Evolutionary conservation across 1,140 invertebrate genomes (phyloP).

Genomic region (Ptiloglossa arizonensis): DNA sequence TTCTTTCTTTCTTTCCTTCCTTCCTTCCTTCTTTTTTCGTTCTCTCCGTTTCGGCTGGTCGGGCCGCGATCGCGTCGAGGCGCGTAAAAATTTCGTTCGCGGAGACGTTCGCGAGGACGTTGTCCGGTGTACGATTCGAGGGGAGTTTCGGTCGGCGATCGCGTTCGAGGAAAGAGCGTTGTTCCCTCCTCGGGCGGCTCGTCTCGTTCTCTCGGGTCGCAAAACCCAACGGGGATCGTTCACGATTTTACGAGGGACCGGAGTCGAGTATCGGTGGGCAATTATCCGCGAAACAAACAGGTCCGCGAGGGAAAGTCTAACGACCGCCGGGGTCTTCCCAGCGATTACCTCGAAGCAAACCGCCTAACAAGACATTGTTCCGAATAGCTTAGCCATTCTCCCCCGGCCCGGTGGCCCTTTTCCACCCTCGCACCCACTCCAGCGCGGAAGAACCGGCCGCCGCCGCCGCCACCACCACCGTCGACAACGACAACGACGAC

Average conservation of each 20-base stretch:
- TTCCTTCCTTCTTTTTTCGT: constrained; percentile 10
- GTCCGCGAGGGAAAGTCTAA: constrained; percentile 68
- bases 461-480: too few relatives aligned
- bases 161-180: constrained; percentile 36
- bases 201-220: constrained; percentile 14
- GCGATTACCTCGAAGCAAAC: constrained; percentile 78
- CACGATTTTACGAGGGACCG: constrained; percentile 66
- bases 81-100: constrained; percentile 78
- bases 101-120: too few relatives aligned
- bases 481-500: too few relatives aligned
- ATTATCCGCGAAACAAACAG: constrained; percentile 71
- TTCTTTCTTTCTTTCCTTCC: neutral
- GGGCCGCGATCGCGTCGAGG: too few relatives aligned
- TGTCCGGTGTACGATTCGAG: too few relatives aligned
- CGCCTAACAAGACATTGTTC: constrained; percentile 79
- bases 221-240: constrained; percentile 60
- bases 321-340: constrained; percentile 68
- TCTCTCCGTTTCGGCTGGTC: too few relatives aligned
- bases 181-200: neutral
- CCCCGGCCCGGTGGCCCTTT: constrained; percentile 58
- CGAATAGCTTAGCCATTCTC: constrained; percentile 75
- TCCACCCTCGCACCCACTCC: constrained; percentile 56
- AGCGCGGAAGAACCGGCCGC: constrained; percentile 52
- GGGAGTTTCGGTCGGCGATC: constrained; percentile 33
- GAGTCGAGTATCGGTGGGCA: constrained; percentile 68